A percentile compares a stretch with the other conserved stretches of the same genome.
phyloP scores from a whole-genome alignment of 2,888 invertebrate genomes.

The Drosophila tanythrix region DNA sequence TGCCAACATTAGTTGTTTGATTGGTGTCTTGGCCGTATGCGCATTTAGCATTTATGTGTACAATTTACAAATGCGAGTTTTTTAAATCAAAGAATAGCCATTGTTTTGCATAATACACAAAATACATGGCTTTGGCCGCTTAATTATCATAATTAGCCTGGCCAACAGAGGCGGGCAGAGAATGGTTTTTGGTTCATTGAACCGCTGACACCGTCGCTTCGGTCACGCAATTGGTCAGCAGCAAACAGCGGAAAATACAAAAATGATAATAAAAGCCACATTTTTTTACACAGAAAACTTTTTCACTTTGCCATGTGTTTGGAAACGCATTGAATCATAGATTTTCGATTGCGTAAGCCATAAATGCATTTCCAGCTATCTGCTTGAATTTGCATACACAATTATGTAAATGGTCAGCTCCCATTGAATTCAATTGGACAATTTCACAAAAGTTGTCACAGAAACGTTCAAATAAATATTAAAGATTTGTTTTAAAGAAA shows the following conservation, averaged over 20 bases:
- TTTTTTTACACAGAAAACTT: neutral
- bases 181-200: slow-evolving; percentile 63
- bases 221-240: slow-evolving; percentile 64
- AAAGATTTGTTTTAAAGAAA: neutral
- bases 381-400: neutral
- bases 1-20: neutral
- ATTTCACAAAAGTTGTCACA: neutral
- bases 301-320: neutral
- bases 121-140: slow-evolving; percentile 32
- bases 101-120: slow-evolving; percentile 59
- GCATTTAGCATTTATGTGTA: slow-evolving; percentile 9
- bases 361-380: neutral
- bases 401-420: neutral
- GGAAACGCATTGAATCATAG: neutral
- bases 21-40: neutral
- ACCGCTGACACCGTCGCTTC: slow-evolving; percentile 37
- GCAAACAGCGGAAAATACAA: slow-evolving; percentile 16
- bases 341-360: neutral
- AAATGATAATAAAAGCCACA: slow-evolving; percentile 36
- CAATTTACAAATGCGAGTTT: slow-evolving; percentile 22
- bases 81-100: slow-evolving; percentile 47
- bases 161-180: slow-evolving; percentile 15
- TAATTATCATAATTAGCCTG: slow-evolving; percentile 71
- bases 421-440: neutral
- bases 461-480: neutral